Evolutionary conservation across 2,113 vertebrate genomes (phyloP).

Genomic region (Siphamia tubifer): DNA sequence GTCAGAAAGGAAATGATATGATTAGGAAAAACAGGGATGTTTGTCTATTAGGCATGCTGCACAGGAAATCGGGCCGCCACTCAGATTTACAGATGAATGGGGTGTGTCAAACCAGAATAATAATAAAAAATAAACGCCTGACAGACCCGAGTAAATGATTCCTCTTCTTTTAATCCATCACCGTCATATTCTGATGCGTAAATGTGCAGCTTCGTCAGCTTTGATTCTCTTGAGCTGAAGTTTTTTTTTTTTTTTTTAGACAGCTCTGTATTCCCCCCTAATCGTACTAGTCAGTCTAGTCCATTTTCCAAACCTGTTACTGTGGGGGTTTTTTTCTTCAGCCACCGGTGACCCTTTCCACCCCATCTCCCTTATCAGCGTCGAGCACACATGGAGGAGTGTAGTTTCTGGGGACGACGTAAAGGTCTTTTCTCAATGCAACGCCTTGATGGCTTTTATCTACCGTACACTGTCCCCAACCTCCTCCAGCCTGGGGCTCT

Average conservation of each 20-base stretch:
- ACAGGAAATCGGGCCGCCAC: conserved; percentile 61
- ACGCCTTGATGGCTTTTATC: conserved; percentile 68
- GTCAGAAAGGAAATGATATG: conserved; percentile 66
- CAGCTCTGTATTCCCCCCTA: not conserved
- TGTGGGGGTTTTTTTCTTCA: conserved; percentile 9
- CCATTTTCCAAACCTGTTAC: conserved; percentile 40
- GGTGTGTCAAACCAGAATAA: not conserved
- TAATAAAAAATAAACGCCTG: not conserved
- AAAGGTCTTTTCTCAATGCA: conserved; percentile 52
- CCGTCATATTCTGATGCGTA: no score
- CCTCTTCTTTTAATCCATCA: not conserved
- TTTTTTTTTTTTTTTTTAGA: not conserved
- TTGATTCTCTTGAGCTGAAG: not conserved
- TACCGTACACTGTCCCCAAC: conserved; percentile 36
- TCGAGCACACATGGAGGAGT: conserved; percentile 59
- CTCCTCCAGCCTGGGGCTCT: conserved; percentile 41
- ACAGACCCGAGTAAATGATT: no score
- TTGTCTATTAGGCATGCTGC: conserved; percentile 55
- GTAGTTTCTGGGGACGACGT: conserved; percentile 57
- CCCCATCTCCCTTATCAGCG: conserved; percentile 75
- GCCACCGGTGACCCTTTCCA: conserved; percentile 57
- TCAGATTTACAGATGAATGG: conserved; percentile 2
- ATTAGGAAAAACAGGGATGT: conserved; percentile 50
- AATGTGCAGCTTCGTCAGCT: not conserved
- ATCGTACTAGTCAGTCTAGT: conserved; percentile 29